Percentiles rank a stretch among this genome's conserved stretches.
These are phyloP conservation scores for Nemotelus pantherinus DNA, from an alignment of 2,888 invertebrate species.

Conservation along the genomic window DNA sequence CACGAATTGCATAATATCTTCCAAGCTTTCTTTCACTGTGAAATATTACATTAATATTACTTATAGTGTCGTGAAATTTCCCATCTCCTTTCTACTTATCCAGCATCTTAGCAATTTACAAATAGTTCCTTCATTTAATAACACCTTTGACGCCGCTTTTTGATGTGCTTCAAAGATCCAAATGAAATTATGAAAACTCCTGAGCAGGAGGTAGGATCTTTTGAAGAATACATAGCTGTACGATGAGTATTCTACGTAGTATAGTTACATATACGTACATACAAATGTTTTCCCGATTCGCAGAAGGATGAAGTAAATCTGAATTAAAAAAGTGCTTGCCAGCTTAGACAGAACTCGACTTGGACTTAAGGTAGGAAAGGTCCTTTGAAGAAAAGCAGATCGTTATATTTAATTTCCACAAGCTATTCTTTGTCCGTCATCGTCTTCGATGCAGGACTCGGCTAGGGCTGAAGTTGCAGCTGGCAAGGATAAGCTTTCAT, in stretches of 20 bases:
- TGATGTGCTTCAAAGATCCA: not conserved
- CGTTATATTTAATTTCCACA: constrained; percentile 33
- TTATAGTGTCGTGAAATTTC: too few relatives aligned
- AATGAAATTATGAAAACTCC: not conserved
- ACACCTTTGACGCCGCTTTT: constrained; percentile 12
- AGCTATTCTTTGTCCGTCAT: constrained; percentile 5
- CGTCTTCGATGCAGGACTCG: not conserved
- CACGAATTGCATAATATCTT: too few relatives aligned
- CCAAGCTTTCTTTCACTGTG: too few relatives aligned
- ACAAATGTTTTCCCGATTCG: not conserved
- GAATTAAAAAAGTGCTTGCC: constrained; percentile 15
- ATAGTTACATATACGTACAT: not conserved
- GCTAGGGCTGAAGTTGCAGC: constrained; percentile 13
- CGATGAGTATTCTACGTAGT: too few relatives aligned
- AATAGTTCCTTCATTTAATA: constrained; percentile 6
- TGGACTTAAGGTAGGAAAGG: constrained; percentile 3
- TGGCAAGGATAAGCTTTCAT: not conserved
- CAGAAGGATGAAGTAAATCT: not conserved
- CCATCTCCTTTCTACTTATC: too few relatives aligned
- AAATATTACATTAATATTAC: too few relatives aligned
- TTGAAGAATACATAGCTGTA: too few relatives aligned
- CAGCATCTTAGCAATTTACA: too few relatives aligned
- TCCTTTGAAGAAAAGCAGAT: constrained; percentile 32
- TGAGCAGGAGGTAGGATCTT: not conserved
- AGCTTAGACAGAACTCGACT: constrained; percentile 2